Base-by-base conservation (phyloP, 2,888 invertebrate genomes). In the Deroplatys truncata region DNA sequence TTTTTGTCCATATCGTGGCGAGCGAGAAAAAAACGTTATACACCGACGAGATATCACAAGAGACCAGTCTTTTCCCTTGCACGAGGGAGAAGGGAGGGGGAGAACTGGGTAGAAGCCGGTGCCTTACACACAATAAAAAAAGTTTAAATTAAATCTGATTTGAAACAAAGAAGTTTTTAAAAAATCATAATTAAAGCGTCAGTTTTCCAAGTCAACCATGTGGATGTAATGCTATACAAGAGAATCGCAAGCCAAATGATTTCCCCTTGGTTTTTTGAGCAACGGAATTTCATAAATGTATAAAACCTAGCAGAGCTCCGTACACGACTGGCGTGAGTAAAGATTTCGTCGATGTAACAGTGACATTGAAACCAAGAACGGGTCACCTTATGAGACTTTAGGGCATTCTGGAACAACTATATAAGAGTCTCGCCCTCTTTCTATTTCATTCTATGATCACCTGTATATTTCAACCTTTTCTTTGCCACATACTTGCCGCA, bases 91-190 rank as follows among this genome's bases (percentile, higher is more conserved):
- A 72, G 56, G 56, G 56, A 72, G 56, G 56, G 56, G 56, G 56
- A 25, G 56, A 72, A 9, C 56, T 20, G 56, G 56, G 56, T 72
- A 72, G 56, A 25, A 72, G 56, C 56, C 56, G 56, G 56, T 72
- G 87, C 87, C 87, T 87, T 87, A 87, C 87, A 87, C 87, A 87
- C 84, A 88, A 84, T 84, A 89, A 89, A 89, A 72, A 89, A 90
- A 89, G 89, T 90, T 90, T 90, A 90, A 90, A 90, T 90, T 90
- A 90, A 90, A 90, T 90, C 90, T 88, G 90, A 90, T 90, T 90
- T 90, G 89, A 90, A 89, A 89, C 89, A 90, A 90, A 90, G 90
- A 89, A 90, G 90, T 89, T 72, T 72, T 72, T 83, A 89, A 90
- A 90, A 90, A 89, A 90, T 86, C 88, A 90, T 87, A 89, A 86